These are phyloP conservation scores for Barnardius zonarius DNA, from an alignment of 2,113 vertebrate species.

Conservation along the genomic window DNA sequence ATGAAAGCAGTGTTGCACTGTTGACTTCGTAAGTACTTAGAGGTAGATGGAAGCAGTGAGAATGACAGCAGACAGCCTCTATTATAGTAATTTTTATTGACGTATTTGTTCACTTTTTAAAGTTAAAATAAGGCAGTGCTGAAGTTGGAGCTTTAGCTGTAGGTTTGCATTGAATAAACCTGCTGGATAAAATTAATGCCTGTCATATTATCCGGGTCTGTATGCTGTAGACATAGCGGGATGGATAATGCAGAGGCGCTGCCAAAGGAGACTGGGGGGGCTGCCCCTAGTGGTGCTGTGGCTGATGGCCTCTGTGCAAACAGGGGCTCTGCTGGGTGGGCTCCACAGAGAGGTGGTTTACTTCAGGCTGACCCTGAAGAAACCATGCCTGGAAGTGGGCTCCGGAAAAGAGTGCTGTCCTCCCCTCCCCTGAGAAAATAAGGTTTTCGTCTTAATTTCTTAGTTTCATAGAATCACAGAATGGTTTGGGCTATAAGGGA, in stretches of 20 bases:
- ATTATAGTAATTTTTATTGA: background rate
- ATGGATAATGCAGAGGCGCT: background rate
- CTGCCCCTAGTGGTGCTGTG: background rate
- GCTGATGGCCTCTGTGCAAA: background rate
- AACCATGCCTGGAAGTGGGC: background rate
- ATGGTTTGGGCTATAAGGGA: background rate
- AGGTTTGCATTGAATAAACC: background rate
- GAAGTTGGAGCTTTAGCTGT: background rate
- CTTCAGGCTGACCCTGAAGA: background rate
- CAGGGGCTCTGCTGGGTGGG: background rate
- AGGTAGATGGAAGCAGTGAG: background rate
- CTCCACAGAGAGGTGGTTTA: background rate
- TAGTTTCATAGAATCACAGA: background rate
- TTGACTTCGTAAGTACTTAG: background rate
- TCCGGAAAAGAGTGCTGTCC: background rate
- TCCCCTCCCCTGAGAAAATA: background rate
- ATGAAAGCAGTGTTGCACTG: background rate
- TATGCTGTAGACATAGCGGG: background rate
- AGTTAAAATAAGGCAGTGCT: background rate
- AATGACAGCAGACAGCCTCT: background rate
- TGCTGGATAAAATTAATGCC: background rate
- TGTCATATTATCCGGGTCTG: fast-evolving
- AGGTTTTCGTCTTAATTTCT: background rate
- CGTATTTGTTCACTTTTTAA: background rate
- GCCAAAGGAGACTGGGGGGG: background rate